These are phyloP conservation scores for Bos javanicus DNA, from an alignment of 2,113 vertebrate genomes.

Conservation along the genomic window DNA sequence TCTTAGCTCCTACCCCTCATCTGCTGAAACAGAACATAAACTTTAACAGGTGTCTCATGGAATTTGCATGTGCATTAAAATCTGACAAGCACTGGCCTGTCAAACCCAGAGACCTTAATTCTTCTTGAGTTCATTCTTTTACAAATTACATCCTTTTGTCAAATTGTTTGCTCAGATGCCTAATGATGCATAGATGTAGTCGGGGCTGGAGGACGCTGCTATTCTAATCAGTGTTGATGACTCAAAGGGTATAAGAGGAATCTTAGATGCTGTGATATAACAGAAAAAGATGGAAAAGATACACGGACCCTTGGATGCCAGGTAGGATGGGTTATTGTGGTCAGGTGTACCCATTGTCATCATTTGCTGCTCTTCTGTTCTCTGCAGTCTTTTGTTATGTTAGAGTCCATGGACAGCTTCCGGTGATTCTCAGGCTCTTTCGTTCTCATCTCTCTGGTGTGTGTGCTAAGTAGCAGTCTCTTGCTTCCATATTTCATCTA, in stretches of 20 bases:
- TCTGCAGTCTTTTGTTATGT: not conserved
- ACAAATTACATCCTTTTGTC: not conserved
- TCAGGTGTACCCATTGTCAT: not conserved
- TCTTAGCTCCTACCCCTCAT: not conserved
- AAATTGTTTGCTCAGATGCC: not conserved
- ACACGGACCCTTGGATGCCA: not conserved
- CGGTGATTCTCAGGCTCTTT: not conserved
- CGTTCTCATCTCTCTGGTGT: not conserved
- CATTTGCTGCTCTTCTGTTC: not conserved
- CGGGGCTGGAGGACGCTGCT: not conserved
- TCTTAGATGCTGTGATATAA: not conserved
- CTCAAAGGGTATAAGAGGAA: not conserved
- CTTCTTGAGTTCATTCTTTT: not conserved
- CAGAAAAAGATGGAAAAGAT: not conserved
- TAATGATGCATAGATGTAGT: not conserved
- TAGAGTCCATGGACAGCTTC: not conserved
- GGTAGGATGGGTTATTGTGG: not conserved
- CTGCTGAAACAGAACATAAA: not conserved
- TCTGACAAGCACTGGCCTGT: not conserved
- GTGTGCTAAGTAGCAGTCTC: not conserved
- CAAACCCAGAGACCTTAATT: not conserved
- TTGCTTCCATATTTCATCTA: not conserved
- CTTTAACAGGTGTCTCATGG: not conserved
- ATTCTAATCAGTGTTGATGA: not conserved
- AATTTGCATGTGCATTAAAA: not conserved